Percentiles rank a stretch among this genome's conserved stretches.
Conservation (phyloP, 2,888 invertebrate genomes). For the Timandra comae region DNA sequence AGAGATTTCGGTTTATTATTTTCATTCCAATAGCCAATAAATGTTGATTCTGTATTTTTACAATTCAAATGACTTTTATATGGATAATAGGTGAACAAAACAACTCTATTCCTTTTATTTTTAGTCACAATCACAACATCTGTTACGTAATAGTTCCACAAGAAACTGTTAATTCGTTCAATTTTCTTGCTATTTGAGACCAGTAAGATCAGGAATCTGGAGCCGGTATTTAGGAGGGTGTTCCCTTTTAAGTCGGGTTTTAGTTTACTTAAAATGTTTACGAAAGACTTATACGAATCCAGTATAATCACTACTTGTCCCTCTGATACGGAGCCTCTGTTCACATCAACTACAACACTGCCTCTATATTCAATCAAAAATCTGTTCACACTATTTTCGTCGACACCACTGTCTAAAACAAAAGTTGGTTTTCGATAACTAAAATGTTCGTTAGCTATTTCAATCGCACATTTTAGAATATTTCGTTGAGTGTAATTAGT, state of each 20-base stretch:
- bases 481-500: constrained; percentile 17
- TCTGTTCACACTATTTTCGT: constrained; percentile 28
- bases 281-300: constrained; percentile 40
- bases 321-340: constrained; percentile 28
- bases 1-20: constrained; percentile 20
- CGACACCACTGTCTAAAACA: constrained; percentile 38
- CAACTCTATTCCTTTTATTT: constrained; percentile 26
- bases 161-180: constrained; percentile 35
- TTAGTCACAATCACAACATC: constrained; percentile 38
- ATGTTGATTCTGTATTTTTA: constrained; percentile 37
- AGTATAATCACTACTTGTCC: constrained; percentile 48
- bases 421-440: constrained; percentile 36
- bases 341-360: constrained; percentile 39
- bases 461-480: constrained; percentile 32
- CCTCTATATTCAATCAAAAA: constrained; percentile 45
- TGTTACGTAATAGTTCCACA: constrained; percentile 46
- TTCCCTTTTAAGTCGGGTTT: constrained; percentile 50
- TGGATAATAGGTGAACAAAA: constrained; percentile 46
- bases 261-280: constrained; percentile 32
- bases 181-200: constrained; percentile 34
- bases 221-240: constrained; percentile 39
- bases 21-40: constrained; percentile 36
- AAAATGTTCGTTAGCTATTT: constrained; percentile 46
- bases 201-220: constrained; percentile 43
- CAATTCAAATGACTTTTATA: constrained; percentile 45